Evolutionary conservation across 2,888 invertebrate species (phyloP).

Genomic region (Meiosimyza platycephala): DNA sequence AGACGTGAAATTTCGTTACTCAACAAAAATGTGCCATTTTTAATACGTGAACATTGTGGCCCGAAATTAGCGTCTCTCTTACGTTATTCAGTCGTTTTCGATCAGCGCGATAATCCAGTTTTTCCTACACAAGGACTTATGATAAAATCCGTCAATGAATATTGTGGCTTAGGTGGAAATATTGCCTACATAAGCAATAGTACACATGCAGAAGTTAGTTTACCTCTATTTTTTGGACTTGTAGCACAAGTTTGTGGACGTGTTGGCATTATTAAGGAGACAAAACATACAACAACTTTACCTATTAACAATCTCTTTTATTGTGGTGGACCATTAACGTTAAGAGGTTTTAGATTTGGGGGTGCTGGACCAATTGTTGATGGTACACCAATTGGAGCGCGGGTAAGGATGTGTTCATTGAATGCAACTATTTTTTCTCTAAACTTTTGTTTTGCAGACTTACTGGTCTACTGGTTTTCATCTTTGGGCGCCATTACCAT

Average conservation of each 20-base stretch:
- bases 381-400: constrained; percentile 79
- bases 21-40: constrained; percentile 81
- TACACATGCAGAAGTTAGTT: constrained; percentile 77
- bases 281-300: constrained; percentile 57
- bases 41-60: constrained; percentile 85
- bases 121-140: constrained; percentile 82
- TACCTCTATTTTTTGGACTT: constrained; percentile 70
- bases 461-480: constrained; percentile 91
- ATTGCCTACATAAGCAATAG: constrained; percentile 91
- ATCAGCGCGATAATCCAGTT: constrained; percentile 82
- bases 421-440: background rate
- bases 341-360: constrained; percentile 88
- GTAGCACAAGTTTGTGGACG: constrained; percentile 64
- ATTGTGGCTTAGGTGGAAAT: constrained; percentile 89
- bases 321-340: constrained; percentile 85
- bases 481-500: constrained; percentile 90
- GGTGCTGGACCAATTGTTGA: constrained; percentile 90
- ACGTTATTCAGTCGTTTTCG: constrained; percentile 82
- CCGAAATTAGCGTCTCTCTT: constrained; percentile 90
- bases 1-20: constrained; percentile 83
- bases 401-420: constrained; percentile 53
- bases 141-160: constrained; percentile 81
- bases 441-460: constrained; percentile 67
- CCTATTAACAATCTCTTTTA: constrained; percentile 64
- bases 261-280: constrained; percentile 60